These are phyloP conservation scores for Epistrophe grossulariae DNA, from an alignment of 2,888 invertebrate species.

Conservation along the genomic window DNA sequence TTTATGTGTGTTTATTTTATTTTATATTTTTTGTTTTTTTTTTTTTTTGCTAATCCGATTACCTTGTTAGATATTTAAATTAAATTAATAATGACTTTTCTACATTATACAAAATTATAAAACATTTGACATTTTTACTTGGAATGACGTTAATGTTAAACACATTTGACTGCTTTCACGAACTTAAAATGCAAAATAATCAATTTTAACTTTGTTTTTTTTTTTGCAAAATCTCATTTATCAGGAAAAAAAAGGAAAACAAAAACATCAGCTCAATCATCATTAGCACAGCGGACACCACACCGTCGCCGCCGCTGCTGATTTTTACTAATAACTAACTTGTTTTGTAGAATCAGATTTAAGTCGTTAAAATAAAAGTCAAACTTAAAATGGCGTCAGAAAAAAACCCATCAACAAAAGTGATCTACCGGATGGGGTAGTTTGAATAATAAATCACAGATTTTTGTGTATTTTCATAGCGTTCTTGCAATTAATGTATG, in stretches of 20 bases:
- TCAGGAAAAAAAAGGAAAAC: not conserved
- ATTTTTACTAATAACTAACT: conserved; percentile 56
- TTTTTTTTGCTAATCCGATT: not conserved
- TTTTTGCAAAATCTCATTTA: conserved; percentile 17
- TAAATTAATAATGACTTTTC: conserved; percentile 21
- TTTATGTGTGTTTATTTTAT: not conserved
- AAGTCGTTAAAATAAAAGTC: conserved; percentile 23
- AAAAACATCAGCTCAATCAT: conserved; percentile 17
- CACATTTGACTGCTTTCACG: conserved; percentile 21
- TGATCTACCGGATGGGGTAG: conserved; percentile 8
- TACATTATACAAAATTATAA: conserved; percentile 1
- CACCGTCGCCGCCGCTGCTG: not conserved
- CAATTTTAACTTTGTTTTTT: not conserved
- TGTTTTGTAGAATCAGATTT: conserved; percentile 38
- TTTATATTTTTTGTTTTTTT: not conserved
- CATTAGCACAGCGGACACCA: not conserved
- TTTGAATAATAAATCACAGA: conserved; percentile 38
- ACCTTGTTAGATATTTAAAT: conserved; percentile 28
- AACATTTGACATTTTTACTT: conserved; percentile 20
- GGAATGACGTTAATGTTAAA: not conserved
- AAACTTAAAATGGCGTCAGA: conserved; percentile 34
- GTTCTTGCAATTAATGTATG: conserved; percentile 4
- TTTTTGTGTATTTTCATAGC: conserved; percentile 20
- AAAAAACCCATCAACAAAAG: conserved; percentile 16
- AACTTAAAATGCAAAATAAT: conserved; percentile 21